Evolutionary conservation across 2,113 vertebrate species (phyloP), one percentile per base, ranked within the genome.

Genomic region (Guaruba guarouba): DNA sequence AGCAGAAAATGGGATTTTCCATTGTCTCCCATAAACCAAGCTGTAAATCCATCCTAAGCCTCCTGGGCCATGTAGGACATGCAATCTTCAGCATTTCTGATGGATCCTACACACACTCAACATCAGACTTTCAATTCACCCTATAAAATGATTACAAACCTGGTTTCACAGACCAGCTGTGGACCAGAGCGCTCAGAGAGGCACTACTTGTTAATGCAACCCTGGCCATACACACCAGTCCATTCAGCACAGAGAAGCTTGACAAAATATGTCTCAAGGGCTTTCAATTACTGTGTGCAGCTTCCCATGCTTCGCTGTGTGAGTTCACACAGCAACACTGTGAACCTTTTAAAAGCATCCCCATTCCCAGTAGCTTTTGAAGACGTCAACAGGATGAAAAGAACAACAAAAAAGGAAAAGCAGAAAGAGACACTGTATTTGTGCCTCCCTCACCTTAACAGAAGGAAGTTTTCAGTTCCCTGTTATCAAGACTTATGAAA

Each of bases 1-100:
- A 94, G 91, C 17, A 67, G 28, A 77, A 85, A 82, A 91, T 39
- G 81, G 22, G 78, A 90, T 96, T 95, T 94, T 89, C 82, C 74
- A 89, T 33, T 25, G 2, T 61, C 44, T 82, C 85, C 77, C 57
- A 44, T 41, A 90, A 94, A 88, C 33, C 41, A 57, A 31, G 27
- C 71, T 29, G 37, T 87, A 92, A 94, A 94, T 82, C 86, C 86
- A 90, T 17, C 69, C 77, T 81, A 92, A 89, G 51, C 77, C 69
- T 94, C 93, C 28, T 15, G 37, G 73, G 81, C 73, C 64, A 31
- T 0, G 3, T 7, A 83, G 86, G 52, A 69, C 54, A 88, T 73
- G n/a, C 64, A 91, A 31, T 49, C 68, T 84, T 81, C 89, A 77
- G 80, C 46, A 64, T 46, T 81, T 62, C 80, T 74, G 68, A 62